phyloP scores from a whole-genome alignment of 2,797 vertebrate genomes.

The Parambassis ranga region DNA sequence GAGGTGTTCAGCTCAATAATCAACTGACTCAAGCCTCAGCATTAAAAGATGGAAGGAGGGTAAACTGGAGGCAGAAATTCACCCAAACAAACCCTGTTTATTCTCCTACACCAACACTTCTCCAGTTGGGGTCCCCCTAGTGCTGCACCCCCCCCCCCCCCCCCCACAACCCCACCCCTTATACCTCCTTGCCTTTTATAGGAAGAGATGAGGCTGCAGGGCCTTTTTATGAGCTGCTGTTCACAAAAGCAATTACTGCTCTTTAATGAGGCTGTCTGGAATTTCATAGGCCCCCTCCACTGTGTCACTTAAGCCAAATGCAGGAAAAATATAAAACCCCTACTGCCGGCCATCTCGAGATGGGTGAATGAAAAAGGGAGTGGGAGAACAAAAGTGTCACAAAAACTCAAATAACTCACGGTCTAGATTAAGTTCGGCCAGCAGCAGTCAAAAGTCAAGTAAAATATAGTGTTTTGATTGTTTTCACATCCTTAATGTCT shows the following conservation, averaged over 20 bases:
- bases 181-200: constrained; percentile 62
- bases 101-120: background rate
- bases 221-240: constrained; percentile 58
- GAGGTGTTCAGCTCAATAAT: background rate
- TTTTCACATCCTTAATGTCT: background rate
- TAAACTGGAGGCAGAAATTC: too few species aligned
- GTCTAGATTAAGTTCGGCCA: background rate
- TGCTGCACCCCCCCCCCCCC: background rate
- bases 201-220: constrained; percentile 40
- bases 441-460: background rate
- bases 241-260: constrained; percentile 64
- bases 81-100: background rate
- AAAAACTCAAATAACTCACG: background rate
- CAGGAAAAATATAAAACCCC: constrained; percentile 47
- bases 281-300: constrained; percentile 45
- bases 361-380: background rate
- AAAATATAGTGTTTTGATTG: background rate
- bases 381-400: background rate
- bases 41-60: background rate
- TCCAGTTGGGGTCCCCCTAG: constrained; percentile 32
- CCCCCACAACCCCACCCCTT: background rate
- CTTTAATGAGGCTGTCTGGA: constrained; percentile 72
- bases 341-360: constrained; percentile 18
- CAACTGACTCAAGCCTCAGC: background rate
- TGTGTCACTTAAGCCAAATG: constrained; percentile 35